phyloP scores from a whole-genome alignment of 1,140 invertebrate genomes.

The Conopomorpha cramerella region DNA sequence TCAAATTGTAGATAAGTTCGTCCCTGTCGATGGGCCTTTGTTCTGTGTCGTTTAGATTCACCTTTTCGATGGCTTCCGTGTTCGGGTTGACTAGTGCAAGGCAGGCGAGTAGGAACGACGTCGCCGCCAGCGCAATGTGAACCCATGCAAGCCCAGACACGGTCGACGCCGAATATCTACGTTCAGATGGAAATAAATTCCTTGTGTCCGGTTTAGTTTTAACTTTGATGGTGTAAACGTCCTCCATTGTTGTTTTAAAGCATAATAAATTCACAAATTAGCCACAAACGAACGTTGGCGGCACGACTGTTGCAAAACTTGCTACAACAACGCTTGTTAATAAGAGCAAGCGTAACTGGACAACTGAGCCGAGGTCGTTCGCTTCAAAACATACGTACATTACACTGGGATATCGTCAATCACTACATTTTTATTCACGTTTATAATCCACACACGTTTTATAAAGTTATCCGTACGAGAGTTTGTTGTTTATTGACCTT shows the following conservation, averaged over 20 bases:
- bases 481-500: too few relatives aligned
- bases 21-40: slow-evolving; percentile 1
- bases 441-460: too few relatives aligned
- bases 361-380: too few relatives aligned
- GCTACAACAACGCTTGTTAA: too few relatives aligned
- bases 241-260: slow-evolving; percentile 58
- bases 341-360: too few relatives aligned
- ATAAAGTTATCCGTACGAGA: too few relatives aligned
- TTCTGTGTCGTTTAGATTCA: slow-evolving; percentile 2
- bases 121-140: slow-evolving; percentile 60
- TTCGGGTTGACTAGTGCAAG: slow-evolving; percentile 52
- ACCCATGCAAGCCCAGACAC: slow-evolving; percentile 66
- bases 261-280: slow-evolving; percentile 2
- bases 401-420: too few relatives aligned
- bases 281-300: background rate
- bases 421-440: too few relatives aligned
- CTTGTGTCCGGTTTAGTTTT: slow-evolving; percentile 63
- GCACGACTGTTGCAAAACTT: background rate
- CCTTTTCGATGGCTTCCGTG: slow-evolving; percentile 6
- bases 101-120: slow-evolving; percentile 59
- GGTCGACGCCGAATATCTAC: slow-evolving; percentile 69
- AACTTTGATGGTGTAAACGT: slow-evolving; percentile 68
- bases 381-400: too few relatives aligned
- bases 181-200: slow-evolving; percentile 66
- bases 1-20: slow-evolving; percentile 2